These are phyloP conservation scores for Sanderia malayensis DNA, from an alignment of 30 jellyfish, hydroid and myxozoan genomes.

Conservation along the genomic window DNA sequence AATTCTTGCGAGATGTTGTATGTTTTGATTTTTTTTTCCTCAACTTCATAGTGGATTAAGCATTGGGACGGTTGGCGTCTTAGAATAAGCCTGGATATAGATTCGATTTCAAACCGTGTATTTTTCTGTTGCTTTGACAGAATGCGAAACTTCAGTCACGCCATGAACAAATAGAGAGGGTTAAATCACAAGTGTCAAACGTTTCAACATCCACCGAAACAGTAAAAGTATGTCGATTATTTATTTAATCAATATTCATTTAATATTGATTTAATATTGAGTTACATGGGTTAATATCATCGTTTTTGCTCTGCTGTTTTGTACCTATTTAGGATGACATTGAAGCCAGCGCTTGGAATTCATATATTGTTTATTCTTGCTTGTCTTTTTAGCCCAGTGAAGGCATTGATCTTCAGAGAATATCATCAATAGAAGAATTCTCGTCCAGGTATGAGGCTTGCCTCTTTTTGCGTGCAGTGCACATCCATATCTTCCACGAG, in stretches of 20 bases:
- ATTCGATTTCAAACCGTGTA: no score
- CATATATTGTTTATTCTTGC: neutral
- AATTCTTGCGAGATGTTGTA: slow-evolving; percentile 8
- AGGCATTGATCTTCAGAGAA: neutral
- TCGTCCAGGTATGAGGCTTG: slow-evolving; percentile 25
- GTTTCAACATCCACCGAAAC: slow-evolving; percentile 68
- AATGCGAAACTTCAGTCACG: neutral
- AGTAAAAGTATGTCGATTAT: slow-evolving; percentile 15
- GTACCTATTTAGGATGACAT: no score
- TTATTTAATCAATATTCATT: no score
- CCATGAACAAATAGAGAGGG: slow-evolving; percentile 29
- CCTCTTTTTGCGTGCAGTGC: no score
- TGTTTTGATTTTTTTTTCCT: no score
- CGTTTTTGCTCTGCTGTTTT: no score
- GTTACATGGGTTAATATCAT: no score
- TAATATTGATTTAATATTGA: no score
- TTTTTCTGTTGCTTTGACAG: neutral
- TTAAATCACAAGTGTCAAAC: slow-evolving; percentile 30
- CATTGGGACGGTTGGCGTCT: no score
- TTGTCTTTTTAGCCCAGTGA: neutral
- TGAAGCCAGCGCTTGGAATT: neutral
- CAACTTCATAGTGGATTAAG: no score
- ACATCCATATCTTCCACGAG: no score
- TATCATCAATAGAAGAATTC: slow-evolving; percentile 9
- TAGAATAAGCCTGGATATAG: no score